Base-by-base conservation (phyloP, 2,113 vertebrate genomes). In the Parus major region DNA sequence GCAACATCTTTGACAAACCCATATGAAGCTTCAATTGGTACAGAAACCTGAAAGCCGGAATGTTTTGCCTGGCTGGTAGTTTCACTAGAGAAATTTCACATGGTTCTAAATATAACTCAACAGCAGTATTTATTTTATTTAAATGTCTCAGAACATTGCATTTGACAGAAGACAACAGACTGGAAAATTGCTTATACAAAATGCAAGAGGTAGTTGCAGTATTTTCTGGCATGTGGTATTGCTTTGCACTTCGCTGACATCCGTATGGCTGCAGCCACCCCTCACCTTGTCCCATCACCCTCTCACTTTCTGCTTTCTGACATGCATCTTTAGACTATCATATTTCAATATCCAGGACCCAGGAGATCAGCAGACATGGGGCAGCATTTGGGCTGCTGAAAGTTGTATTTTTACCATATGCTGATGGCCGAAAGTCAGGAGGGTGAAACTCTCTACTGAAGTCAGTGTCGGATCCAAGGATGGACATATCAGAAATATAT, bases 101-200 rank as follows among this genome's bases (percentile, higher is more conserved):
- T 49, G 73, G 65, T 89, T 93, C 95, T 93, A 97, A 96, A 96
- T 95, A 95, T 91, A 97, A 90, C 89, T 92, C 95, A 95, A 70
- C 90, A 71, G 95, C 80, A 95, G 85, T 94, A 92, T 96, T 97
- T 96, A 97, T 96, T 96, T 96, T 96, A 96, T 96, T 94, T 90
- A 96, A 97, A 96, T 97, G 95, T 94, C 90, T 96, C 96, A 97
- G 96, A 97, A 97, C 96, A 96, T 95, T 96, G 86, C 93, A 66
- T 96, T 94, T 97, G 97, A 96, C 94, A 97, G 96, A 93, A 96
- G 92, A 97, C 92, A 97, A 97, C 96, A 95, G 96, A 95, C 93
- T 97, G 96, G 94, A 97, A 97, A 97, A 97, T 96, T 97, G 93
- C 90, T 96, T 96, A 90, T 95, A 96, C 96, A 96, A 95, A 96